phyloP scores from a whole-genome alignment of 2,888 invertebrate genomes.

The Falcaria lacertinaria region DNA sequence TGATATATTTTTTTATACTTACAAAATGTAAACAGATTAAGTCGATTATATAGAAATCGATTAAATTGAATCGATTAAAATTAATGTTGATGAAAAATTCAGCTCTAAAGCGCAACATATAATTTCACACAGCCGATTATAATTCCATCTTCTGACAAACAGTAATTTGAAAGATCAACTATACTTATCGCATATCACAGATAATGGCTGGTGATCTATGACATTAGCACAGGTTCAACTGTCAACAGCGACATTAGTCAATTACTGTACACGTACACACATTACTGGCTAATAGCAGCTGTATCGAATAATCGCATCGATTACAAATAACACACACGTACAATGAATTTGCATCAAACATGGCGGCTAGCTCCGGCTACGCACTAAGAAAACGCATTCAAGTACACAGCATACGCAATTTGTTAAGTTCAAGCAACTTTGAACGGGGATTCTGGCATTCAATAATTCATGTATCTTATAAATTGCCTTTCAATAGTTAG shows the following conservation, averaged over 20 bases:
- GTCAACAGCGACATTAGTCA: constrained; percentile 43
- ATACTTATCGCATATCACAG: constrained; percentile 17
- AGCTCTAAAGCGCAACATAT: too few species aligned
- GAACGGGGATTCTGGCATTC: not conserved
- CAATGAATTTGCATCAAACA: constrained; percentile 33
- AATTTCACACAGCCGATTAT: constrained; percentile 1
- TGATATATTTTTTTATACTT: too few species aligned
- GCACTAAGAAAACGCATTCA: constrained; percentile 11
- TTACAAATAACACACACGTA: constrained; percentile 39
- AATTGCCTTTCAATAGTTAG: too few species aligned
- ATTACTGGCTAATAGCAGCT: constrained; percentile 26
- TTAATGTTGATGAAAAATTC: too few species aligned
- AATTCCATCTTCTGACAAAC: constrained; percentile 11
- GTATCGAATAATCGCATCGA: constrained; percentile 46
- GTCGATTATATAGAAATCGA: too few species aligned
- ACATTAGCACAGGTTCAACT: constrained; percentile 33
- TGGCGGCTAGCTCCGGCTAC: constrained; percentile 18
- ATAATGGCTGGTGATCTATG: constrained; percentile 51
- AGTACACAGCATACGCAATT: constrained; percentile 3
- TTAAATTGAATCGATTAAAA: not conserved
- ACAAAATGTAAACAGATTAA: too few species aligned
- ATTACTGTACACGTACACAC: constrained; percentile 32
- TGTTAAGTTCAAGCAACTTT: not conserved
- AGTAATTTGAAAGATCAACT: constrained; percentile 4
- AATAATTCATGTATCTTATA: not conserved